Evolutionary conservation across 2,113 vertebrate genomes (phyloP), one percentile per base, ranked within the genome.

Genomic region (Catharus bicknelli): DNA sequence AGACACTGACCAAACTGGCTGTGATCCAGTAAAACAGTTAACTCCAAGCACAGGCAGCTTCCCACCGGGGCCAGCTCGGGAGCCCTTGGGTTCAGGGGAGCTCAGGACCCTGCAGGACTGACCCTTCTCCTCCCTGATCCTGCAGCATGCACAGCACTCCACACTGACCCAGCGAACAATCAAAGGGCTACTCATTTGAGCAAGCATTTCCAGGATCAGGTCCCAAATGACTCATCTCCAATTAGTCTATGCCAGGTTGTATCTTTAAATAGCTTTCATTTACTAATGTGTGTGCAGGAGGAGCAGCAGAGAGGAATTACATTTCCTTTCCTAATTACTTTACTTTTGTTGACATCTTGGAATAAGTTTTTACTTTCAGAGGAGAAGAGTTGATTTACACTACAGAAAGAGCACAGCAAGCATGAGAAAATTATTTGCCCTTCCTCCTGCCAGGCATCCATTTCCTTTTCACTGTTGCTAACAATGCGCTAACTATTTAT

Each of bases 371-470:
- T 97, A 95, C 94, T 95, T 95, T 96, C 90, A 91, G 94, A 94
- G 48, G 79, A 92, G 93, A 95, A 93, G 66, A 94, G 89, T 73
- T 92, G 93, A 95, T 96, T 94, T 96, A 95, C 92, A 94, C 92
- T 95, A 93, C 76, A 96, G 95, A 96, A 96, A 94, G 62, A 95
- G 62, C 85, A 92, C 90, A 76, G 94, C 79, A 95, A 96, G 88
- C 96, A 96, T 95, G 96, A 97, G 96, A 97, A 97, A 96, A 95
- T 95, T 85, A 95, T 97, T 95, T 96, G 94, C 94, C 84, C 93
- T 96, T 97, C 96, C 95, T 96, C 95, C 87, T 93, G 93, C 96
- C 88, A 89, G 75, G 88, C 95, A 87, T 88, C 89, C 92, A 96
- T 95, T 97, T 97, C 96, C 96, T 97, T 91, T 95, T 88, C 89